These are phyloP conservation scores for Pharmacophagus antenor DNA, from an alignment of 2,888 invertebrate genomes.

Conservation along the genomic window DNA sequence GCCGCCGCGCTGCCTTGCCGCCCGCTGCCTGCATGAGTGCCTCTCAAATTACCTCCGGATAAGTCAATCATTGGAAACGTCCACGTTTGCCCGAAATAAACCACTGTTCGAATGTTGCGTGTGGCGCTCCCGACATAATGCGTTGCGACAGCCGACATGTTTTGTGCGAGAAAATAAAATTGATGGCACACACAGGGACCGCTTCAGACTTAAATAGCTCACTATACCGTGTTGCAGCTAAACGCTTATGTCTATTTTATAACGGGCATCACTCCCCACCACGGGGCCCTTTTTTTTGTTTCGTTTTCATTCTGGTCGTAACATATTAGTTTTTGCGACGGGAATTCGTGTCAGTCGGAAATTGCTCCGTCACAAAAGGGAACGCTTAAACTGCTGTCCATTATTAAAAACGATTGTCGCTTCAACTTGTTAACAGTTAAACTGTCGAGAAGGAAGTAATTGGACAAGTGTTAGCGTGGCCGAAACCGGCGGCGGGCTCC, in stretches of 20 bases:
- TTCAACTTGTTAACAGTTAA: conserved; percentile 48
- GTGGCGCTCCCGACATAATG: conserved; percentile 73
- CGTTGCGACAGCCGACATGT: conserved; percentile 79
- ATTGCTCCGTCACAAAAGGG: conserved; percentile 61
- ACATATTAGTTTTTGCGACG: conserved; percentile 69
- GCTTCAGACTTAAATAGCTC: conserved; percentile 75
- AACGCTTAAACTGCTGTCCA: conserved; percentile 45
- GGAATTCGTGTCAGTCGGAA: conserved; percentile 62
- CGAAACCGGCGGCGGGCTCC: conserved; percentile 56
- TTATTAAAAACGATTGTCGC: conserved; percentile 58
- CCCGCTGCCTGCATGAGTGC: conserved; percentile 51
- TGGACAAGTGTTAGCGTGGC: conserved; percentile 67
- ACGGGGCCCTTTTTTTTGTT: conserved; percentile 40
- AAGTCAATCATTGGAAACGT: conserved; percentile 80
- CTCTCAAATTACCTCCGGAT: conserved; percentile 80
- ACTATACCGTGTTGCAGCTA: conserved; percentile 69
- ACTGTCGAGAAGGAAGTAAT: conserved; percentile 64
- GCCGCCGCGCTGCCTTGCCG: conserved; percentile 36
- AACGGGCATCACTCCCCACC: conserved; percentile 58
- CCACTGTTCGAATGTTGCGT: conserved; percentile 74
- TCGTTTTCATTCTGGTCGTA: conserved; percentile 56
- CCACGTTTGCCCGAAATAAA: conserved; percentile 77
- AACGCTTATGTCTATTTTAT: conserved; percentile 78
- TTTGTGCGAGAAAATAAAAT: conserved; percentile 81
- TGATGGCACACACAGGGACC: conserved; percentile 71